phyloP scores from a whole-genome alignment of 37 sponge, comb jelly and placozoan genomes.

The Crambe crambe region DNA sequence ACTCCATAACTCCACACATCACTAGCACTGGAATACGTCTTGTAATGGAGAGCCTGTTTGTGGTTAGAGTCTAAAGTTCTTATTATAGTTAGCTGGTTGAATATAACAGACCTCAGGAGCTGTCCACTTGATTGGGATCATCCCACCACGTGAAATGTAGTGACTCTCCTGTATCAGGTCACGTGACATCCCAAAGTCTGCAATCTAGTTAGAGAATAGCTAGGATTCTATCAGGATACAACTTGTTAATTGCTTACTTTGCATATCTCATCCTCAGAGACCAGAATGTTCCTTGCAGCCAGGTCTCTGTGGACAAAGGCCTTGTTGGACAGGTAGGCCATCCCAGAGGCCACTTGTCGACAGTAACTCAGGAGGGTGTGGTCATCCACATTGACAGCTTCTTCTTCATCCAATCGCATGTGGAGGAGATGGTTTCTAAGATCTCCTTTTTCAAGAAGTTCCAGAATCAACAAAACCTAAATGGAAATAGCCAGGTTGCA shows the following conservation, averaged over 20 bases:
- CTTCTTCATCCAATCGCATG: background rate
- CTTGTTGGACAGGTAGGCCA: constrained; percentile 9
- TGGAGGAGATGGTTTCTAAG: background rate
- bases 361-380: constrained; percentile 21
- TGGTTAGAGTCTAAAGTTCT: no score
- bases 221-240: background rate
- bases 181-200: constrained; percentile 25
- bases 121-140: constrained; percentile 19
- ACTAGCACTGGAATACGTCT: constrained; percentile 14
- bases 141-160: constrained; percentile 13
- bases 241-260: background rate
- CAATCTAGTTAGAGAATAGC: background rate
- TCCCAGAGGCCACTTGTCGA: constrained; percentile 13
- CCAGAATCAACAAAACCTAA: background rate
- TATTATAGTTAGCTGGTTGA: no score
- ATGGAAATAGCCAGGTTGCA: no score
- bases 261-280: constrained; percentile 6
- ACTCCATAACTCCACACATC: constrained; percentile 21
- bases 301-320: constrained; percentile 26
- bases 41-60: constrained; percentile 1
- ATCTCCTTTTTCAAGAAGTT: background rate
- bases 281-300: constrained; percentile 11
- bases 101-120: constrained; percentile 4
- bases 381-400: background rate
- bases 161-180: constrained; percentile 1